Conservation (phyloP, 2,888 invertebrate genomes). For the Formica aserva region DNA sequence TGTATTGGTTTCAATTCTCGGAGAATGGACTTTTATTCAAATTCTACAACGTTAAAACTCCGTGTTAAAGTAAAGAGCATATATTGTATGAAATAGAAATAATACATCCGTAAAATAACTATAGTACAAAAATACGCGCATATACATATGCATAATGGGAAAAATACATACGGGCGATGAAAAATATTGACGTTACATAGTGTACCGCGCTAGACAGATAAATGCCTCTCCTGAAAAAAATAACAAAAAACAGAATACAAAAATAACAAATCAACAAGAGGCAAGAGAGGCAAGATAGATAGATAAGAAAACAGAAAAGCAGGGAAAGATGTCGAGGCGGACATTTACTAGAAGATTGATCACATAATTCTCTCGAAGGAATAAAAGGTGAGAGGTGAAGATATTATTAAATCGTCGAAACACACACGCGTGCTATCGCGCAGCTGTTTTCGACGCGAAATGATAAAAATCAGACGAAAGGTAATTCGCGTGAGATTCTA, state of each 20-base stretch:
- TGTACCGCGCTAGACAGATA: not conserved
- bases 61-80: not conserved
- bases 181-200: conserved; percentile 28
- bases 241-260: not conserved
- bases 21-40: not conserved
- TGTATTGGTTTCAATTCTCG: not conserved
- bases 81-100: not conserved
- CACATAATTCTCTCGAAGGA: not conserved
- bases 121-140: not conserved
- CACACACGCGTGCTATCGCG: not conserved
- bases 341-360: conserved; percentile 7
- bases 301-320: not conserved
- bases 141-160: not conserved
- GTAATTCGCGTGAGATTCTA: not conserved
- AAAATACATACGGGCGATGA: conserved; percentile 12
- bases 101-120: not conserved
- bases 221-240: not conserved
- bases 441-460: not conserved
- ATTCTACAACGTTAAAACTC: not conserved
- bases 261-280: not conserved
- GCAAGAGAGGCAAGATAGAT: not conserved
- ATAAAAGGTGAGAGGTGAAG: conserved; percentile 34
- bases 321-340: not conserved
- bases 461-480: not conserved
- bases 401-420: conserved; percentile 5